Evolutionary conservation across 2,797 vertebrate genomes (phyloP), one percentile per base, ranked within the genome.

Genomic region (Toxotes lorentzi): DNA sequence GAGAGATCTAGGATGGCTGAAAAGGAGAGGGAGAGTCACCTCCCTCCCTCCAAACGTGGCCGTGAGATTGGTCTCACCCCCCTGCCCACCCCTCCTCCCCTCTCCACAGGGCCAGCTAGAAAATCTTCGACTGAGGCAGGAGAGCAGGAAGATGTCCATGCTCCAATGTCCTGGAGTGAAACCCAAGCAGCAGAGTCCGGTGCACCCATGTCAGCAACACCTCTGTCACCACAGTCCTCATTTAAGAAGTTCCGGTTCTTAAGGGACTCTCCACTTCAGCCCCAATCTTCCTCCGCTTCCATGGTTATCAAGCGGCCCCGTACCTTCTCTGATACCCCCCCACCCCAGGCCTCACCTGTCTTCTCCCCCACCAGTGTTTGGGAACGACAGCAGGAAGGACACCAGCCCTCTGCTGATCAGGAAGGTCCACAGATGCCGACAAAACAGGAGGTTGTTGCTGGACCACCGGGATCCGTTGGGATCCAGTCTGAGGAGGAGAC

Each of bases 191-290:
- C 84, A 66, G 87, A 89, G 32, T 78, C 90, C 56, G 67, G 66
- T 54, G 60, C 81, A 34, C 23, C 84, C 41, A 61, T 79, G 76
- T 91, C 92, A 57, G 63, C 77, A 56, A 84, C 85, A 17, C 78
- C 91, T 50, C 61, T 85, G 67, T 88, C 91, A 12, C 79, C 91
- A 27, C 93, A 93, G 76, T 92, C 94, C 4, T 82, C 94, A 21
- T 88, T 89, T 69, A 96, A 93, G 91, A 96, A 95, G 85, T 94
- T 94, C 71, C 89, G 92, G 16, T 91, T 95, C 59, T 54, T 93
- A 27, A 90, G 93, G 81, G 94, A 95, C 64, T 63, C 92, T 40
- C 90, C 90, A 8, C n/a, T 73, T 57, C 89, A 82, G 6, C 50
- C 88, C 30, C 87, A 89, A 23, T 45, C 93, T 57, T 79, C 90